phyloP scores from a whole-genome alignment of 2,888 invertebrate genomes.

The Girardia tigrina region DNA sequence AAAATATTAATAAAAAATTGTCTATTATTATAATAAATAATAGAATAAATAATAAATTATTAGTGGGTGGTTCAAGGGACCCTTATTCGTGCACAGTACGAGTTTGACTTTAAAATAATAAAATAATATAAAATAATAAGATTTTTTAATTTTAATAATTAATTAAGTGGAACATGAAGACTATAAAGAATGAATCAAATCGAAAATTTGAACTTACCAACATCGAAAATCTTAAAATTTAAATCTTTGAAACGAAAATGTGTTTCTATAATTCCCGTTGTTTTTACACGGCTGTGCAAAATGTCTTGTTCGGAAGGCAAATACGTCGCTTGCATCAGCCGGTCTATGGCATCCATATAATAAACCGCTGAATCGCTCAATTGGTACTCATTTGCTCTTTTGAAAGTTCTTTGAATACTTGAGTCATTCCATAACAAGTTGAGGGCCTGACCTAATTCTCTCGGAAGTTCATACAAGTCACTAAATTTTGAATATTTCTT shows the following conservation, averaged over 20 bases:
- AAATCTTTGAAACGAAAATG: slow-evolving; percentile 64
- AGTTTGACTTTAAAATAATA: too few relatives aligned
- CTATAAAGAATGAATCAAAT: too few relatives aligned
- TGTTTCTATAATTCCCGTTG: slow-evolving; percentile 36
- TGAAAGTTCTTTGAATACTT: slow-evolving; percentile 62
- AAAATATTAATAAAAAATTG: too few relatives aligned
- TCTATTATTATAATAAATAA: too few relatives aligned
- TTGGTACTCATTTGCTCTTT: slow-evolving; percentile 51
- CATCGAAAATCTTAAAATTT: slow-evolving; percentile 99
- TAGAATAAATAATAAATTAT: too few relatives aligned
- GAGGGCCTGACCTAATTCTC: slow-evolving; percentile 52
- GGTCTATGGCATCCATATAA: slow-evolving; percentile 66
- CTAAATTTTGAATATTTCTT: not conserved
- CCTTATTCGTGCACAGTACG: too few relatives aligned
- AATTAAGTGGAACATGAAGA: too few relatives aligned
- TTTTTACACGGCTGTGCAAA: not conserved
- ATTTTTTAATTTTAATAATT: too few relatives aligned
- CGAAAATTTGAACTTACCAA: slow-evolving; percentile 58
- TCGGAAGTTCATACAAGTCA: not conserved
- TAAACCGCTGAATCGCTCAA: slow-evolving; percentile 72
- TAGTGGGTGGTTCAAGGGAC: too few relatives aligned
- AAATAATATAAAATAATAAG: too few relatives aligned
- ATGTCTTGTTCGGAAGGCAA: slow-evolving; percentile 61
- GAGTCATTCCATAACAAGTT: slow-evolving; percentile 66
- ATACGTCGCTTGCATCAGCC: slow-evolving; percentile 66